phyloP scores from a whole-genome alignment of 1,140 invertebrate species.

The Cryptotermes secundus region DNA sequence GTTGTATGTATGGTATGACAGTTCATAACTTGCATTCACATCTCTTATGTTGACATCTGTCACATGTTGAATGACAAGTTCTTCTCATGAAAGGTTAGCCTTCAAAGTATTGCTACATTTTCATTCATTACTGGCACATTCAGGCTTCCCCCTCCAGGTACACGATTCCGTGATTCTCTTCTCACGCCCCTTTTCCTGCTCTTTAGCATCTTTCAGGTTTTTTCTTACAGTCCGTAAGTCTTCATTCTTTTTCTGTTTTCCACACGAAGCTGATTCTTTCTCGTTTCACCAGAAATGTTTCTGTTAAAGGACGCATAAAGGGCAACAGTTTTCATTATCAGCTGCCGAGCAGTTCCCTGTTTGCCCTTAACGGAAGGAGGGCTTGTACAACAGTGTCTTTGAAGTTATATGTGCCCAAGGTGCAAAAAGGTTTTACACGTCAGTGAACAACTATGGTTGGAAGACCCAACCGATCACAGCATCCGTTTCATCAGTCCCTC shows the following conservation, averaged over 20 bases:
- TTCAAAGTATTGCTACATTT: background rate
- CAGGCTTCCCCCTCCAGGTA: background rate
- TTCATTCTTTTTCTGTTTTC: background rate
- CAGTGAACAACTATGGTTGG: no score
- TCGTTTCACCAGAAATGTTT: background rate
- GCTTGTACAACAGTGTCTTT: no score
- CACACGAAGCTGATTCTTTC: background rate
- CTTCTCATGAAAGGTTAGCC: background rate
- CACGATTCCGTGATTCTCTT: background rate
- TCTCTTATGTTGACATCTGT: constrained; percentile 1
- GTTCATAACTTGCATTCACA: constrained; percentile 2
- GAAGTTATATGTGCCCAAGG: no score
- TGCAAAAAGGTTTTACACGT: no score
- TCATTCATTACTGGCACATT: background rate
- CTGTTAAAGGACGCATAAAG: background rate
- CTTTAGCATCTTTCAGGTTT: background rate
- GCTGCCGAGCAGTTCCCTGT: background rate
- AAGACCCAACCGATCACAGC: no score
- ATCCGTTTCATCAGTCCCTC: no score
- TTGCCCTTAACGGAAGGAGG: no score
- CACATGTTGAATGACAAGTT: constrained; percentile 1
- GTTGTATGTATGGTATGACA: background rate
- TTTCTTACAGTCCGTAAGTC: background rate
- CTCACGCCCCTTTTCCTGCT: background rate
- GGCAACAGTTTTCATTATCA: background rate